Conservation (phyloP, 1,140 invertebrate genomes). For the Bacillus rossius region DNA sequence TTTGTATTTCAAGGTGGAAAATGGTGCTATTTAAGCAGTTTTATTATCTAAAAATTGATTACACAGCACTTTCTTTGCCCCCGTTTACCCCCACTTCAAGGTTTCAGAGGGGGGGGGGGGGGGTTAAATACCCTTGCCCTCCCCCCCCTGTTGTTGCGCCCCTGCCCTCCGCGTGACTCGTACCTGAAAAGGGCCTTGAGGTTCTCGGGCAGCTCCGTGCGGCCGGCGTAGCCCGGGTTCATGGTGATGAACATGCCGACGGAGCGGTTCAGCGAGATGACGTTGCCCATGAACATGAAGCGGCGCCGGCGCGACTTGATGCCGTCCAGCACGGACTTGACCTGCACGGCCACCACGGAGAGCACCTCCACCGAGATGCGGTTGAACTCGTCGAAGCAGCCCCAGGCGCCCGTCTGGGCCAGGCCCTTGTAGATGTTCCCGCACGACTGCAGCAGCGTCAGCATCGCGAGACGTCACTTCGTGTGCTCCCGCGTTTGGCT, state of each 20-base stretch:
- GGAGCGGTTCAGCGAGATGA: constrained; percentile 65
- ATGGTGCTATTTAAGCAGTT: no score
- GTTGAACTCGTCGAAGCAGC: constrained; percentile 95
- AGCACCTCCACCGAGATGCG: constrained; percentile 89
- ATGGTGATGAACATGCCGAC: constrained; percentile 93
- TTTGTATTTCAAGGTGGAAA: no score
- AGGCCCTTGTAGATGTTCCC: constrained; percentile 89
- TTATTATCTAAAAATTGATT: no score
- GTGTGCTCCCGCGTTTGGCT: no score
- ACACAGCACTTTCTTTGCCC: no score
- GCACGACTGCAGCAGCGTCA: constrained; percentile 55
- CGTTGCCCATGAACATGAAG: constrained; percentile 82
- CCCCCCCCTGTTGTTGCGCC: no score
- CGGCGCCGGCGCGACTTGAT: constrained; percentile 70
- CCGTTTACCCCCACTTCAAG: no score
- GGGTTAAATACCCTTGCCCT: no score
- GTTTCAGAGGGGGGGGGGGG: no score
- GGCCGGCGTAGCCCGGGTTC: constrained; percentile 88
- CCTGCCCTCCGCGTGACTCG: no score
- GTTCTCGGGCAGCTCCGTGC: constrained; percentile 82
- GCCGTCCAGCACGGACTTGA: constrained; percentile 76
- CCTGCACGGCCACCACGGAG: constrained; percentile 86
- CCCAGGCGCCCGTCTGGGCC: constrained; percentile 91
- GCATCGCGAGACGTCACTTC: no score
- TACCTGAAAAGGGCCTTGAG: constrained; percentile 64